Evolutionary conservation across 2,888 invertebrate genomes (phyloP), one percentile per base, ranked within the genome.

Genomic region (Mesodorylaimus sp.): DNA sequence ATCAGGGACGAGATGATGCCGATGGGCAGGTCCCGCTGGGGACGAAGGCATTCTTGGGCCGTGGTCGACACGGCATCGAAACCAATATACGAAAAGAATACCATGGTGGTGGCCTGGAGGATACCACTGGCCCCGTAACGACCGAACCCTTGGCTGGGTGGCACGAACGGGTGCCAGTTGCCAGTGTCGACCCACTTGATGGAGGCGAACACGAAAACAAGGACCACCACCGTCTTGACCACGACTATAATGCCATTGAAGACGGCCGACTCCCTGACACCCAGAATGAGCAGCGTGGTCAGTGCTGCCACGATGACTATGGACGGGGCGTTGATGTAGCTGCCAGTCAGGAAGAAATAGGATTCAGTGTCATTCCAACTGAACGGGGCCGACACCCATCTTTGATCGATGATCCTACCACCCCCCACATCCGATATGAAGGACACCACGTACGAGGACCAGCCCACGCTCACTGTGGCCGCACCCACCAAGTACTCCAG

Each of bases 141-240:
- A n/a, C n/a, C n/a, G n/a, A n/a, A n/a, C n/a, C n/a, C n/a, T n/a
- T n/a, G n/a, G n/a, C n/a, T n/a, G n/a, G 70, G 70, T 53, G 70
- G 58, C 56, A 68, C 68, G 2, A 3, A 65, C 65, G 28, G 74
- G 0, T 79, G 78, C 89, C 88, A 89, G 62, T 88, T 87, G 3
- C 71, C 70, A 16, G 77, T 68, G 60, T 87, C 79, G 1, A 86
- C 86, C 63, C 82, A 84, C 65, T 79, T 80, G 62, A 85, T 79
- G 0, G 88, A 88, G n/a, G 84, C 74, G 32, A 62, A 58, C 36
- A 66, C 65, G 24, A 69, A 61, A 48, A 70, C 65, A 5, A 60
- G 46, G n/a, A 70, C 63, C 23, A 70, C 66, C 3, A 59, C 53
- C 47, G 65, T 59, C 53, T 70, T 70, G 23, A 69, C 54, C 13